Evolutionary conservation across 1,140 invertebrate species (phyloP).

Genomic region (Heterodera schachtii): DNA sequence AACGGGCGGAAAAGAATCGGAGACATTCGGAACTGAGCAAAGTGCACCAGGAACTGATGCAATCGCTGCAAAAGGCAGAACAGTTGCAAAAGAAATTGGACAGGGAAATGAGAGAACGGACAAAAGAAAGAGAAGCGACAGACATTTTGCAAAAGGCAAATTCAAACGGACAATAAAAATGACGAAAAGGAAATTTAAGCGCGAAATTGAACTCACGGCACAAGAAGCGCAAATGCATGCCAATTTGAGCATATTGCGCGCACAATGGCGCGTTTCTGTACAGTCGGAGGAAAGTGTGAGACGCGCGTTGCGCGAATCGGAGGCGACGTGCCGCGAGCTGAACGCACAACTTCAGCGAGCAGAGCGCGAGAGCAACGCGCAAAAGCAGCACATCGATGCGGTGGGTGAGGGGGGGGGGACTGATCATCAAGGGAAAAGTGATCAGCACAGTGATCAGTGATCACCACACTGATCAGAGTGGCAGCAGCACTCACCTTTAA

Average conservation of each 20-base stretch:
- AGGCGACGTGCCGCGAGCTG: slow-evolving; percentile 8
- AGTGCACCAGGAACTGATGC: background rate
- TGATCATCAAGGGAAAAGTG: too few species aligned
- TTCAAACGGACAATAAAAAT: background rate
- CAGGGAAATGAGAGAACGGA: background rate
- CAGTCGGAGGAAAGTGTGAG: slow-evolving; percentile 5
- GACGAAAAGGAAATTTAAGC: background rate
- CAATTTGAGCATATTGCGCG: slow-evolving; percentile 12
- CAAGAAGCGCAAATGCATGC: slow-evolving; percentile 1
- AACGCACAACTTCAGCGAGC: slow-evolving; percentile 13
- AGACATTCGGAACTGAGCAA: background rate
- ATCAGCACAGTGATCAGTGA: too few species aligned
- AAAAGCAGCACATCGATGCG: slow-evolving; percentile 29
- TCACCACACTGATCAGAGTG: too few species aligned
- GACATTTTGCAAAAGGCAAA: background rate
- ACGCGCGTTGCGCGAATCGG: slow-evolving; percentile 7
- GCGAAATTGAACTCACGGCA: slow-evolving; percentile 1
- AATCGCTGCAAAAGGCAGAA: background rate
- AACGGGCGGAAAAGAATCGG: background rate
- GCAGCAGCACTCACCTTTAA: too few species aligned
- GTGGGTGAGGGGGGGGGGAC: too few species aligned
- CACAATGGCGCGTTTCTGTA: slow-evolving; percentile 5
- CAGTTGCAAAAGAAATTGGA: background rate
- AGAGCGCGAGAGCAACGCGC: slow-evolving; percentile 10
- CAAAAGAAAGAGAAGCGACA: background rate